phyloP scores from a whole-genome alignment of 2,797 vertebrate genomes.

The Falco columbarius region DNA sequence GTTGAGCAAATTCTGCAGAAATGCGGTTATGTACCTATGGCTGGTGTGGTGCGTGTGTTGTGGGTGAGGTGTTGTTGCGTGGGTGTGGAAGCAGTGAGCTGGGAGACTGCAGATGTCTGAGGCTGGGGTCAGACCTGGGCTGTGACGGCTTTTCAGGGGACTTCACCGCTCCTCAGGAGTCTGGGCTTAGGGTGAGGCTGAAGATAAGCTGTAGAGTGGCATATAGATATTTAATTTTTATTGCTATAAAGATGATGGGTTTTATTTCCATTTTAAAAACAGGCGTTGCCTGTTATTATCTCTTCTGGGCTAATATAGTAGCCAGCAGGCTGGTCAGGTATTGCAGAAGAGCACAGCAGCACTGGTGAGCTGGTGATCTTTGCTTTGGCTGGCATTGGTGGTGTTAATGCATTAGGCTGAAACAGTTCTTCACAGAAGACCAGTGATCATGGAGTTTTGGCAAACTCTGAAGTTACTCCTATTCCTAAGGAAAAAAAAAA shows the following conservation, averaged over 20 bases:
- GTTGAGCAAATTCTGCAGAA: neutral
- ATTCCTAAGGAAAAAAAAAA: neutral
- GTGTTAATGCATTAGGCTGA: neutral
- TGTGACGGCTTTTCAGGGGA: neutral
- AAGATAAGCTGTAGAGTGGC: neutral
- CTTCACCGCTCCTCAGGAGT: neutral
- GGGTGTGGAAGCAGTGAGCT: neutral
- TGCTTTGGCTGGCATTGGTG: neutral
- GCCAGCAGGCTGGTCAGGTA: neutral
- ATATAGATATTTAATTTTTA: neutral
- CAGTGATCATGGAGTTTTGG: neutral
- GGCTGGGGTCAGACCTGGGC: neutral
- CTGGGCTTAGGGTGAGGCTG: neutral
- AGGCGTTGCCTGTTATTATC: neutral
- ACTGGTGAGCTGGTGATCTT: neutral
- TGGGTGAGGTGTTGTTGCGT: fast-evolving
- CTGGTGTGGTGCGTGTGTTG: fast-evolving
- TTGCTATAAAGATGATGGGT: neutral
- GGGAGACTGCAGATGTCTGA: fast-evolving
- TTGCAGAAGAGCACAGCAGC: neutral
- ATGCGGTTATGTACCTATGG: fast-evolving
- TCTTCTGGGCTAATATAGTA: neutral
- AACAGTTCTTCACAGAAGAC: neutral
- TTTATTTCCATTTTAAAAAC: neutral
- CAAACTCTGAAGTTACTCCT: neutral